Evolutionary conservation across 2,888 invertebrate genomes (phyloP), one percentile per base, ranked within the genome.

Genomic region (Aporophyla nigra): DNA sequence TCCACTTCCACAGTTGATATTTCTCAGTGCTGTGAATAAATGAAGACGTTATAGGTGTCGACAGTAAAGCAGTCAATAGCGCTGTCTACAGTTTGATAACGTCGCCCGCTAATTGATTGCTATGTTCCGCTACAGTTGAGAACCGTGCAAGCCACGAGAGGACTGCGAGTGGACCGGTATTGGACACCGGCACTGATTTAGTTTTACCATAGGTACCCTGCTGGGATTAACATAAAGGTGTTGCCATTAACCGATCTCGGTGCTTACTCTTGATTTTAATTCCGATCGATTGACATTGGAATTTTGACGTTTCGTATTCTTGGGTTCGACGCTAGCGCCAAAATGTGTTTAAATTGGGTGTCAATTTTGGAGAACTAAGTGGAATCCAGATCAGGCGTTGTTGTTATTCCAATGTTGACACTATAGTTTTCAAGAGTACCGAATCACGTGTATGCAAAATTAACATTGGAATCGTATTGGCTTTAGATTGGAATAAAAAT

Each of bases 101-200:
- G 78, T 76, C 74, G 58, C 59, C 58, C 16, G 58, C 33, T 73
- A 82, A 88, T 86, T 80, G 83, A 88, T 83, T 76, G 87, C 65
- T 59, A 62, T 77, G 81, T 87, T 75, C 87, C 85, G 87, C 87
- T 88, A 76, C 65, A 77, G 61, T 59, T 62, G 56, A 24, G 14
- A 16, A 6, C 19, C 10, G 58, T 21, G 27, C 74, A 62, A 69
- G 66, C 7, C 12, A 75, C 19, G 10, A 66, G 65, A 49, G 61
- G 6, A 54, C 2, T 5, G 70, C 51, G 70, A 67, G 2, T 33
- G 5, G 5, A 24, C 21, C 33, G 59, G 10, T 59, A 33, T 33
- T 59, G 63, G 5, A 19, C 61, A 61, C 6, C n/a, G 16, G 12
- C n/a, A 33, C 33, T 59, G 10, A 21, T 33, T 59, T 21, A 59